A percentile compares a stretch with the other conserved stretches of the same genome.
Evolutionary conservation across 2,888 invertebrate genomes (phyloP).

Genomic region (Pomacea canaliculata): DNA sequence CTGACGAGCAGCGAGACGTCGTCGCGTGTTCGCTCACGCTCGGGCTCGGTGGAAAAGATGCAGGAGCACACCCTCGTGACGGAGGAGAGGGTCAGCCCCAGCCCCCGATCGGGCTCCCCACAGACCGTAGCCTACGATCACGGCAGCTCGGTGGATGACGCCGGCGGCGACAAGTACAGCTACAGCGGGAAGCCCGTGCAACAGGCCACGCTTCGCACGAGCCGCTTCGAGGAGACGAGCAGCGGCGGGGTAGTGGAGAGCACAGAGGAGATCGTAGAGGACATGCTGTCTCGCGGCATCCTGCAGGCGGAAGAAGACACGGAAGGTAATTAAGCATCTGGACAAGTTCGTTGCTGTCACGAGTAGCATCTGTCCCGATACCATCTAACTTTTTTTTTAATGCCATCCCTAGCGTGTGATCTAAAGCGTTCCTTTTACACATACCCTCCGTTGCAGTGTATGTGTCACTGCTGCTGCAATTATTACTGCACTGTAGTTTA

Average conservation of each 20-base stretch:
- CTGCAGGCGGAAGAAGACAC: constrained; percentile 6
- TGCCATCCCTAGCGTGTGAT: neutral
- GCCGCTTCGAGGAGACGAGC: constrained; percentile 38
- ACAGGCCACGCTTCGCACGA: constrained; percentile 36
- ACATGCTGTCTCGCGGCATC: constrained; percentile 28
- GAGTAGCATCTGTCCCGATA: neutral
- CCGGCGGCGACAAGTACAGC: neutral
- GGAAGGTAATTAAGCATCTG: constrained; percentile 11
- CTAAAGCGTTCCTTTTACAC: no score
- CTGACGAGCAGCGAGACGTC: constrained; percentile 42
- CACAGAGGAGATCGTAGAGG: constrained; percentile 32
- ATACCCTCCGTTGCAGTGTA: no score
- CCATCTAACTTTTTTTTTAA: neutral
- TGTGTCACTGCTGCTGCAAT: no score
- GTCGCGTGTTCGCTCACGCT: constrained; percentile 42
- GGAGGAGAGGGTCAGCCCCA: constrained; percentile 31
- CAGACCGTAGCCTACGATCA: neutral
- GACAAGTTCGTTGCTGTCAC: neutral
- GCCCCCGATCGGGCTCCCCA: constrained; percentile 44
- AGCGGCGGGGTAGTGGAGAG: constrained; percentile 36
- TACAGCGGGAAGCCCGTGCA: constrained; percentile 27
- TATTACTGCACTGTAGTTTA: no score
- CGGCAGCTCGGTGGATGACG: constrained; percentile 1
- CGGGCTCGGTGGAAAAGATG: constrained; percentile 44
- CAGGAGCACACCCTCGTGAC: constrained; percentile 8